Conservation (phyloP, 2,113 vertebrate genomes). For the Dicaeum eximium region DNA sequence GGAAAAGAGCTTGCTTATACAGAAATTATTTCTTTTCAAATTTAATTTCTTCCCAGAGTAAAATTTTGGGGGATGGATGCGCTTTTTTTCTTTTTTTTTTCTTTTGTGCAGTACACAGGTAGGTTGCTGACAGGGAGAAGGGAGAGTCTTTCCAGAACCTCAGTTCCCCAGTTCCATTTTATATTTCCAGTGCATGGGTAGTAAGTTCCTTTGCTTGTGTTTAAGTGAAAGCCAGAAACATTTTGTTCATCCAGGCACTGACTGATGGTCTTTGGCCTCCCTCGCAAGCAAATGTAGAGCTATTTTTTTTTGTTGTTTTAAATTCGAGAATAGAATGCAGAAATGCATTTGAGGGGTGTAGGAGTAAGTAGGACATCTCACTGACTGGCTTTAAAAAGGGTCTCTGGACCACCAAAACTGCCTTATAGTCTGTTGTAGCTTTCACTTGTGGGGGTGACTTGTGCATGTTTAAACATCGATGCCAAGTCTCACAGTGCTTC, state of each 20-base stretch:
- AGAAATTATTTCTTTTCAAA: not conserved
- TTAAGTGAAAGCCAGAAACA: constrained; percentile 50
- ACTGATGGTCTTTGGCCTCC: constrained; percentile 27
- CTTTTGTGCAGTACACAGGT: constrained; percentile 63
- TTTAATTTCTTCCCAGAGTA: constrained; percentile 45
- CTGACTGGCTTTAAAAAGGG: not conserved
- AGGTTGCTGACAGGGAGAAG: constrained; percentile 62
- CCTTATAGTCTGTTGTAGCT: not conserved
- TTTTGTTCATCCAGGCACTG: constrained; percentile 5
- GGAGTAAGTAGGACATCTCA: not conserved
- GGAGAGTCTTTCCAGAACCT: constrained; percentile 19
- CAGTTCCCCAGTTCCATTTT: not conserved
- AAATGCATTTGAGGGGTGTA: not conserved
- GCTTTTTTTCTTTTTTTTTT: not conserved
- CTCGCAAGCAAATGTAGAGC: constrained; percentile 1
- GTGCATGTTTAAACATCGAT: not conserved
- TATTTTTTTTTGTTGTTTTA: not conserved
- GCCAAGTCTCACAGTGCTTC: not conserved
- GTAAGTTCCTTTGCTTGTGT: constrained; percentile 48
- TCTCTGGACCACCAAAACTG: constrained; percentile 20
- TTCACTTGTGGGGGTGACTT: not conserved
- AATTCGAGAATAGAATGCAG: not conserved
- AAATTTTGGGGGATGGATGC: constrained; percentile 7
- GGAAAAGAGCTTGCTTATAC: constrained; percentile 25
- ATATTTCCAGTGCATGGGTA: constrained; percentile 5